phyloP scores from a whole-genome alignment of 1,140 invertebrate genomes.

The Brachionus manjavacas region DNA sequence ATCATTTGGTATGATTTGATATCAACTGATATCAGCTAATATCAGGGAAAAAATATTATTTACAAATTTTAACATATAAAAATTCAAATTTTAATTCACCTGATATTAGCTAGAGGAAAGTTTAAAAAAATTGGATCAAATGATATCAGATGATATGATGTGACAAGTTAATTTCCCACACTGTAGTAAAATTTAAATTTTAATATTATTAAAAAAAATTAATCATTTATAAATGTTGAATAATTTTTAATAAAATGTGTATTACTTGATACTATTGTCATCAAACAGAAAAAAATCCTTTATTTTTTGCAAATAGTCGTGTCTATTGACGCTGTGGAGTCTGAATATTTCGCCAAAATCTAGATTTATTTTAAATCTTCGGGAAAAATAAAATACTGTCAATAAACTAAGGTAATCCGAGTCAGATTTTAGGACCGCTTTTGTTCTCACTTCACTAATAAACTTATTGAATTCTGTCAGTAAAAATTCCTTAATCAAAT shows the following conservation, averaged over 20 bases:
- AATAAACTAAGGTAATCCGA: background rate
- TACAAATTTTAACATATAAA: too few relatives aligned
- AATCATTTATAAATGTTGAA: too few relatives aligned
- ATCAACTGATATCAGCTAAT: too few relatives aligned
- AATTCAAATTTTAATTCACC: too few relatives aligned
- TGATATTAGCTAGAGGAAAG: too few relatives aligned
- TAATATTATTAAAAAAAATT: too few relatives aligned
- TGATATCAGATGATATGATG: too few relatives aligned
- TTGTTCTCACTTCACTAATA: background rate
- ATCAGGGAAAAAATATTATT: too few relatives aligned
- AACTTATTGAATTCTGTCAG: background rate
- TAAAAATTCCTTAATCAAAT: background rate
- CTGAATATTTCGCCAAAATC: background rate
- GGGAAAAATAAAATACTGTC: background rate
- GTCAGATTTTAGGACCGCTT: background rate
- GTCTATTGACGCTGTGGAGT: background rate
- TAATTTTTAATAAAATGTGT: background rate
- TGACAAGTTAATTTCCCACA: too few relatives aligned
- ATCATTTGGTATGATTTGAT: too few relatives aligned
- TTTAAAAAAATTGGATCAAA: too few relatives aligned
- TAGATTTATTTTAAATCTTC: background rate
- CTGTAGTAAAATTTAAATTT: too few relatives aligned
- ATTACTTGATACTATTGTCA: background rate
- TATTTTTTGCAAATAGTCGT: background rate
- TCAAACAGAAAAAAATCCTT: background rate